A percentile compares a stretch with the other conserved stretches of the same genome.
These are phyloP conservation scores for Chalcis sispes DNA, from an alignment of 2,888 invertebrate genomes.

Conservation along the genomic window DNA sequence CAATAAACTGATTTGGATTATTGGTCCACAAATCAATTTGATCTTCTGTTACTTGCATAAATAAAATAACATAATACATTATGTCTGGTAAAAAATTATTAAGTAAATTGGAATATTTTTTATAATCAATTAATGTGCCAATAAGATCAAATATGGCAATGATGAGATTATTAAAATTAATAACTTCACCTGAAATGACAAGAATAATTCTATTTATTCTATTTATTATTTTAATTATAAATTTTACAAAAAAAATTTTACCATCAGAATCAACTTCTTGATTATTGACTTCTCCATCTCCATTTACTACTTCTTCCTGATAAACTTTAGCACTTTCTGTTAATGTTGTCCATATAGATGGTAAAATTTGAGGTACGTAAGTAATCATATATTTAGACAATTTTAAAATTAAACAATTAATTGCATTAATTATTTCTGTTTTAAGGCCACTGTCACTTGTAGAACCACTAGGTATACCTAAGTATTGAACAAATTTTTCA, in stretches of 20 bases:
- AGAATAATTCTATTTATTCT: background rate
- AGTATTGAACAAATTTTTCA: conserved; percentile 79
- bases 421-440: conserved; percentile 81
- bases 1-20: conserved; percentile 83
- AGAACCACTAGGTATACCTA: conserved; percentile 78
- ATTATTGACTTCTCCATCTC: conserved; percentile 77
- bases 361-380: conserved; percentile 80
- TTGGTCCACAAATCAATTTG: conserved; percentile 81
- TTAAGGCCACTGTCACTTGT: conserved; percentile 80
- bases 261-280: conserved; percentile 82
- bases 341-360: conserved; percentile 83
- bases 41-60: conserved; percentile 84
- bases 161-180: conserved; percentile 81
- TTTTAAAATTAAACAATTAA: conserved; percentile 81
- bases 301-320: conserved; percentile 81
- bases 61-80: conserved; percentile 82
- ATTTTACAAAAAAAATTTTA: conserved; percentile 61
- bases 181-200: conserved; percentile 78
- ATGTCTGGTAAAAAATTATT: conserved; percentile 81
- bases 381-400: conserved; percentile 80
- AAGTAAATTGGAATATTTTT: conserved; percentile 79
- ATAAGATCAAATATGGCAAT: conserved; percentile 84
- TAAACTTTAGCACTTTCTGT: conserved; percentile 82
- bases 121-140: conserved; percentile 79
- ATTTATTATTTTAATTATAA: background rate